Evolutionary conservation across 1,140 invertebrate genomes (phyloP).

Genomic region (Cecropterus lyciades): DNA sequence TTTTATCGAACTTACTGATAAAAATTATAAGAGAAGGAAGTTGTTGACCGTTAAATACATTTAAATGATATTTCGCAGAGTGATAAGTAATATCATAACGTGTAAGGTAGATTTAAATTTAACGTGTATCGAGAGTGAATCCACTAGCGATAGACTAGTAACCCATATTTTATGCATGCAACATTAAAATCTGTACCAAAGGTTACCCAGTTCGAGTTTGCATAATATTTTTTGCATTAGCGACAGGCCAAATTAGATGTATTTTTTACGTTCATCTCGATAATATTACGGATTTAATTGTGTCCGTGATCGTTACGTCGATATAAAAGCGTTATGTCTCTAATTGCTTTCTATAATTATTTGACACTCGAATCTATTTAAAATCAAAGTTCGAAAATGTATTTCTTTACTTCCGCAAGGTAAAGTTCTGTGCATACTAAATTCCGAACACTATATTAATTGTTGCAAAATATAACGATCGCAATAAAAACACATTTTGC

Average conservation of each 20-base stretch:
- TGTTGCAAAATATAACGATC: too few relatives aligned
- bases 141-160: too few relatives aligned
- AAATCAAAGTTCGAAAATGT: neutral
- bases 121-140: too few relatives aligned
- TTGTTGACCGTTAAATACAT: too few relatives aligned
- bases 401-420: conserved; percentile 3
- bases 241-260: neutral
- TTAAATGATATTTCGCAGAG: too few relatives aligned
- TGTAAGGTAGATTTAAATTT: too few relatives aligned
- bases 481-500: too few relatives aligned
- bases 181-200: neutral
- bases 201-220: neutral
- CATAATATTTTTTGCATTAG: neutral
- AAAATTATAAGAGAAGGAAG: too few relatives aligned
- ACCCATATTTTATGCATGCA: too few relatives aligned
- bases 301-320: conserved; percentile 2
- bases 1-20: too few relatives aligned
- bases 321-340: conserved; percentile 6
- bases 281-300: neutral
- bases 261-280: neutral
- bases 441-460: too few relatives aligned
- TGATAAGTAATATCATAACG: too few relatives aligned
- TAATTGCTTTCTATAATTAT: conserved; percentile 21
- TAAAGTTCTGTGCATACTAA: neutral
- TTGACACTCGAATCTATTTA: conserved; percentile 5